Evolutionary conservation across 2,113 vertebrate genomes (phyloP).

Genomic region (Emberiza fucata): DNA sequence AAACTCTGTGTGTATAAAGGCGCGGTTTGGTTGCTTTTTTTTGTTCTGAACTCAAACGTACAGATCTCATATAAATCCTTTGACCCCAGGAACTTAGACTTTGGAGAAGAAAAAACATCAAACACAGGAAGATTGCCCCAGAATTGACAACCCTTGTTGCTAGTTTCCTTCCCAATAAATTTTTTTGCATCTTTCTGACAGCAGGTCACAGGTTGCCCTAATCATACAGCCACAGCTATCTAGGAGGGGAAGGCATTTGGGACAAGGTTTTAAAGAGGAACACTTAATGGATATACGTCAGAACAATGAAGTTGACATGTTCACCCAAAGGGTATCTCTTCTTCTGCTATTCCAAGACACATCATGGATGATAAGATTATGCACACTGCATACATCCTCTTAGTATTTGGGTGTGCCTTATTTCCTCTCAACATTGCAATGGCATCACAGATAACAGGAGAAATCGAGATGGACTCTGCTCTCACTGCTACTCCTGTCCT

Average conservation of each 20-base stretch:
- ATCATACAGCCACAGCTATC: background rate
- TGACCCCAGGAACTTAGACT: background rate
- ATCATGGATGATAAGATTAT: background rate
- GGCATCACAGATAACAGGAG: background rate
- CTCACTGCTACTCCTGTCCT: background rate
- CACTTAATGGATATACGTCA: background rate
- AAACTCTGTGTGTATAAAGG: background rate
- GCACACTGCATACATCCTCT: background rate
- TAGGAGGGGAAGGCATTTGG: background rate
- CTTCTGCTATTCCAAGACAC: background rate
- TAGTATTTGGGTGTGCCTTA: background rate
- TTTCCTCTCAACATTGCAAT: background rate
- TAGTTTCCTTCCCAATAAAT: background rate
- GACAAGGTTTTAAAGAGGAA: background rate
- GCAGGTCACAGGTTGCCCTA: background rate
- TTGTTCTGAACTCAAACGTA: background rate
- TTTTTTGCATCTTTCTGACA: background rate
- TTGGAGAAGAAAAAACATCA: background rate
- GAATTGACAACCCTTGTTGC: background rate
- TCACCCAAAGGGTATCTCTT: background rate
- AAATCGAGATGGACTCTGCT: background rate
- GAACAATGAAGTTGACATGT: background rate
- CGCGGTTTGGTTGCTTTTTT: background rate
- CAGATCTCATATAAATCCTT: background rate
- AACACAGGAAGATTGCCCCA: background rate